Base-by-base conservation (phyloP, 1,140 invertebrate genomes). In the Lasioglossum albipes region DNA sequence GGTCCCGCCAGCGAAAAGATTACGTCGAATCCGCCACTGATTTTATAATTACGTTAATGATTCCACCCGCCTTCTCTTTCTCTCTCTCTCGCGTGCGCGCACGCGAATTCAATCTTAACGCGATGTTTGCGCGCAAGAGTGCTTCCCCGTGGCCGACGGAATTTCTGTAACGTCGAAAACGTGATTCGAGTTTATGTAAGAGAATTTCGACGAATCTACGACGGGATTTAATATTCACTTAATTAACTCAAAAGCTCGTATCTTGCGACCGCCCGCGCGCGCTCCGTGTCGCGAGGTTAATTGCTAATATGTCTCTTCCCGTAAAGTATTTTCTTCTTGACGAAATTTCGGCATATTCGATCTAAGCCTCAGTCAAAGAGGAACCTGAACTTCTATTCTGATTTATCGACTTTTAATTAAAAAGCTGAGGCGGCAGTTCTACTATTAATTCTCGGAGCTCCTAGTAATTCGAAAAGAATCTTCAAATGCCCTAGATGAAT, bases 41-140 rank as follows among this genome's bases (percentile, higher is more conserved):
- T 74, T 73, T 79, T 41, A 22, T 42, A 20, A 72, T 72, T 61
- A 71, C 70, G 59, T 52, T 66, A 74, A 74, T 52, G 61, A 74
- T 45, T 54, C 7, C 18, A 5, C 1, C 12, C n/a, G n/a, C 45
- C 5, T 2, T 3, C 36, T 36, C 36, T 36, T 2, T 36, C 2
- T 27, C 0, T 27, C 27, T 27, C 27, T 36, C 36, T 3, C 36
- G 1, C 36, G 36, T 2, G 36, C 36, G 36, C 36, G 36, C 36
- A 36, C 45, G 61, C n/a, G 49, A 74, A 73, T 79, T 57, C 59
- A 79, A 74, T 79, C 61, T 65, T 27, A 45, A 65, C n/a, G 12
- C 42, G 9, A 10, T 54, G 31, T 73, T 79, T 52, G 76, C 45
- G 36, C 2, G 18, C 5, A 2, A 31, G 20, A 13, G 64, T 57